Base-by-base conservation (phyloP, 2,888 invertebrate species). In the Microctonus aethiopoides region DNA sequence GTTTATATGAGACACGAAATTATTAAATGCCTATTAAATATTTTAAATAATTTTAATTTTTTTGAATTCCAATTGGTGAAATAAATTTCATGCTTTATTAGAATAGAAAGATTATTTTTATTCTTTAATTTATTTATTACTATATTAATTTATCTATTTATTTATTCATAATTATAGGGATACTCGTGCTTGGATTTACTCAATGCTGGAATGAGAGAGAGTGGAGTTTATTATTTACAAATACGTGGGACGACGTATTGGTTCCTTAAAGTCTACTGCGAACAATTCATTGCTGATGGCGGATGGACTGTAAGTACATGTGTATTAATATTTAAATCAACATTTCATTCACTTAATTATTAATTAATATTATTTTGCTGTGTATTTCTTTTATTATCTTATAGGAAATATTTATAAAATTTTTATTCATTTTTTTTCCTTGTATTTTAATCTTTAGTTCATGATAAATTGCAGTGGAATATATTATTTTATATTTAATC, bases 221-320 rank as follows among this genome's bases (percentile, higher is more conserved):
- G 94, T 22, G 95, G 95, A 26, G 94, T 96, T 0, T 96, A 94
- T 87, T 96, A 96, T 84, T 88, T 96, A 67, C 95, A 95, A 89
- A 96, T 96, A 79, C 90, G 95, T 71, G 96, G 96, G 46, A 96
- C 95, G 4, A 95, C 95, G 0, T 96, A 95, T 87, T 96, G 96
- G 95, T 96, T 95, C 89, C 89, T 96, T 74, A 95, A 95, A 86
- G 96, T 96, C 20, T 96, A 90, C 87, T 96, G 96, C 86, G 96
- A 96, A 82, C 96, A 96, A 86, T 94, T 94, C 83, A 89, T 94
- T 13, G 92, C 95, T 39, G 96, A 96, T 80, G 96, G 96, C 69
- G 96, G 96, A 67, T 96, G 96, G 96, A 96, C 95, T 87, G 96
- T 96, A 89, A 91, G 91, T 88, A 46, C 32, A 56, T 56, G 22